Evolutionary conservation across 2,113 vertebrate species (phyloP), one percentile per base, ranked within the genome.

Genomic region (Dicentrarchus labrax): DNA sequence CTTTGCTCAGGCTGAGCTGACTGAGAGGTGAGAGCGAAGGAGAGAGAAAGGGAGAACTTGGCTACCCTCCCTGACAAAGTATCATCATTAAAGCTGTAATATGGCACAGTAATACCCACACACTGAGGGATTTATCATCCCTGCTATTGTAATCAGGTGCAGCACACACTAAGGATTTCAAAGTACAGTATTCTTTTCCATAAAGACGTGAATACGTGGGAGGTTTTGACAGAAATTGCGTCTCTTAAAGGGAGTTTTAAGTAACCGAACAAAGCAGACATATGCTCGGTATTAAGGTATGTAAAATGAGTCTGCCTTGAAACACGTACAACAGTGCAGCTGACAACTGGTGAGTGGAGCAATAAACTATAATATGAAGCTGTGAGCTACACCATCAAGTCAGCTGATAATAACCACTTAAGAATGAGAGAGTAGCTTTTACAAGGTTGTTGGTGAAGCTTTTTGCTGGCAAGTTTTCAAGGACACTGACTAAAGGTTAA

Each of bases 51-150:
- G 65, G 75, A 47, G 76, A 86, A 88, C 89, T 88, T 80, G 80
- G 83, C 80, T 80, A 50, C 79, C 76, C 73, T 88, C 85, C 62
- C 88, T 81, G 88, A 90, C 90, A 89, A 85, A 89, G 86, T 89
- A 86, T 91, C 78, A 86, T 92, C 86, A 92, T 93, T 92, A 94
- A 92, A 86, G 80, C 81, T 84, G 81, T 87, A 87, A 90, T 89
- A 83, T 80, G 68, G 71, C 75, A 61, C 64, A 65, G 77, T 91
- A 86, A 90, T 89, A 86, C 91, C 85, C 76, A 60, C 88, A 86
- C 82, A 48, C 89, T 21, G 71, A 92, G 75, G 78, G 88, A 92
- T 90, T 80, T 90, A 92, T 92, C 91, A 88, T 79, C 57, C 60
- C 72, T 41, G 54, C 88, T 82, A 84, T 84, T 92, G 84, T 90